Conservation (phyloP, 1,140 invertebrate genomes). For the Vollenhovia emeryi region DNA sequence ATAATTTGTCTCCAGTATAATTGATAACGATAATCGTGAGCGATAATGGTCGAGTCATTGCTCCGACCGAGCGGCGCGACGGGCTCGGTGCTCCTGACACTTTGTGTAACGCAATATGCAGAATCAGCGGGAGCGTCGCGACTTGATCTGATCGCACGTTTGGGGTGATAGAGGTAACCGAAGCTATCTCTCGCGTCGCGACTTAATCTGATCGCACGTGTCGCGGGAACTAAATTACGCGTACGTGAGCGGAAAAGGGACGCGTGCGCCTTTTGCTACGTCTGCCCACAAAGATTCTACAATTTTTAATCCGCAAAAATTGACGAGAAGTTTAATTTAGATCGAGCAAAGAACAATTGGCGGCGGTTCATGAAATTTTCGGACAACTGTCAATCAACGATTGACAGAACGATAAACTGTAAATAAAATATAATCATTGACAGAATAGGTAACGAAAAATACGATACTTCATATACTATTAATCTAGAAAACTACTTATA, state of each 20-base stretch:
- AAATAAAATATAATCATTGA: background rate
- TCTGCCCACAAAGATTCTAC: background rate
- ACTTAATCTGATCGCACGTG: conserved; percentile 69
- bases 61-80: background rate
- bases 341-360: background rate
- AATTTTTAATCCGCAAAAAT: background rate
- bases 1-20: background rate
- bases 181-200: conserved; percentile 45
- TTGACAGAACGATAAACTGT: background rate
- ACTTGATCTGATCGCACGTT: conserved; percentile 17
- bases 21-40: conserved; percentile 3
- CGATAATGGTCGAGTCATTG: conserved; percentile 48
- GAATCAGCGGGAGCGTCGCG: conserved; percentile 63
- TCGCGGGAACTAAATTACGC: conserved; percentile 63
- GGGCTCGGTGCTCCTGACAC: conserved; percentile 27
- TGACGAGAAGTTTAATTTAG: background rate
- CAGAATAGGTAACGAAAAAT: background rate
- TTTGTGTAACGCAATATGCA: conserved; percentile 62
- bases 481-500: background rate
- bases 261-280: background rate
- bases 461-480: background rate
- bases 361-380: background rate
- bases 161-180: conserved; percentile 56
- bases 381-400: background rate
- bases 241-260: conserved; percentile 17